These are phyloP conservation scores for Alsophila aescularia DNA, from an alignment of 2,888 invertebrate species.

Conservation along the genomic window DNA sequence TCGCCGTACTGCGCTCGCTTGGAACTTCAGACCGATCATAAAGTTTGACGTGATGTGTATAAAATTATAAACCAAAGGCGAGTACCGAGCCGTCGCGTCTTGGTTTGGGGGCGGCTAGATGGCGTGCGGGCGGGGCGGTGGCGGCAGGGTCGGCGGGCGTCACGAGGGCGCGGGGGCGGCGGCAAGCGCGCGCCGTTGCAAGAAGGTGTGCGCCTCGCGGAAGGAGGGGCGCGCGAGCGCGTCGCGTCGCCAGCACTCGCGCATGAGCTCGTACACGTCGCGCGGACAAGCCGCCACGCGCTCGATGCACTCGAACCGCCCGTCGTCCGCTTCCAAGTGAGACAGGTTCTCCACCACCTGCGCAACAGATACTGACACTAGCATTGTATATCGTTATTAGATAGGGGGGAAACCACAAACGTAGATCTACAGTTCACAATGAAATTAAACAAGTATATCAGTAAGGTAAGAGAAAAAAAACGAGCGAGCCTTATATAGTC, in stretches of 20 bases:
- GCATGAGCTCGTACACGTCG: conserved; percentile 93
- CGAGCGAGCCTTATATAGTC: too few species aligned
- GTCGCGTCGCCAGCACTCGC: conserved; percentile 93
- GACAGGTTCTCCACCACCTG: conserved; percentile 92
- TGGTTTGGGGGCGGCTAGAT: too few species aligned
- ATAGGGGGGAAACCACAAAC: too few species aligned
- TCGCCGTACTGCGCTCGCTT: too few species aligned
- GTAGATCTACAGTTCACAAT: too few species aligned
- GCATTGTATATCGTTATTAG: too few species aligned
- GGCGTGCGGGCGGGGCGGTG: neutral
- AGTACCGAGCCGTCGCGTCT: too few species aligned
- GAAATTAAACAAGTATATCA: too few species aligned
- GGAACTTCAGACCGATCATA: too few species aligned
- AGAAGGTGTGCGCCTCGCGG: conserved; percentile 91
- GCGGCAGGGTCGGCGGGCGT: neutral
- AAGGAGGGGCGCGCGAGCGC: conserved; percentile 91
- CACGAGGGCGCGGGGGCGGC: neutral
- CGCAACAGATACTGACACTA: neutral
- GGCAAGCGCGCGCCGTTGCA: conserved; percentile 79
- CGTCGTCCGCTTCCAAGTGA: conserved; percentile 87
- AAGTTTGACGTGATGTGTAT: too few species aligned
- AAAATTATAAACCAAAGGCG: too few species aligned
- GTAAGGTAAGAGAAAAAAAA: too few species aligned
- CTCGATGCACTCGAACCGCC: conserved; percentile 85
- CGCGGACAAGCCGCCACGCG: conserved; percentile 89